Conservation (phyloP, 2,797 vertebrate genomes). For the Numenius phaeopus region DNA sequence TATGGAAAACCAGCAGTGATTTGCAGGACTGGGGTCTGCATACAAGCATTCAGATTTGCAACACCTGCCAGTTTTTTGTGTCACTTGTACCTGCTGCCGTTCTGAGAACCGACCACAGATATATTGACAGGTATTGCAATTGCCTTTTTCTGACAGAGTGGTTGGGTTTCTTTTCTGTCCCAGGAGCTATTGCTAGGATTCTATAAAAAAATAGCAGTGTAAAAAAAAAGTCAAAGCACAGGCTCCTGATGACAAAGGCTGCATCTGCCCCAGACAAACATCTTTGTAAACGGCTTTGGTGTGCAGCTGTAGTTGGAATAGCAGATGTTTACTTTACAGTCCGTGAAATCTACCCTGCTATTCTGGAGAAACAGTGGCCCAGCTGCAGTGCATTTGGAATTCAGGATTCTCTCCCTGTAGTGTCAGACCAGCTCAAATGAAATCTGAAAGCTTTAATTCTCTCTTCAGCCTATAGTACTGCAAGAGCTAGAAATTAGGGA, state of each 20-base stretch:
- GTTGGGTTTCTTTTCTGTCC: background rate
- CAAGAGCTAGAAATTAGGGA: constrained; percentile 14
- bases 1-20: background rate
- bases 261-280: constrained; percentile 30
- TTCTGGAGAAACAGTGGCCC: background rate
- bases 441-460: constrained; percentile 19
- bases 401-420: background rate
- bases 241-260: constrained; percentile 2
- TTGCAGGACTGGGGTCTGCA: background rate
- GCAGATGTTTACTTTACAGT: constrained; percentile 59
- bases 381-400: background rate
- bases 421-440: constrained; percentile 15
- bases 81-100: background rate
- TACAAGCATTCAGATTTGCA: background rate
- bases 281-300: constrained; percentile 29
- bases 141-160: background rate
- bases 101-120: background rate
- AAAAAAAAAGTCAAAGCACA: background rate
- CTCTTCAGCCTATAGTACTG: background rate
- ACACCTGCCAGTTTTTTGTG: background rate
- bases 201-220: background rate
- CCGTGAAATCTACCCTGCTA: constrained; percentile 29
- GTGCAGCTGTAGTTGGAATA: constrained; percentile 1
- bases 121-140: background rate
- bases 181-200: background rate